Percentiles rank a stretch among this genome's conserved stretches.
phyloP scores from a whole-genome alignment of 1,140 invertebrate genomes.

The Drosophila lowei region DNA sequence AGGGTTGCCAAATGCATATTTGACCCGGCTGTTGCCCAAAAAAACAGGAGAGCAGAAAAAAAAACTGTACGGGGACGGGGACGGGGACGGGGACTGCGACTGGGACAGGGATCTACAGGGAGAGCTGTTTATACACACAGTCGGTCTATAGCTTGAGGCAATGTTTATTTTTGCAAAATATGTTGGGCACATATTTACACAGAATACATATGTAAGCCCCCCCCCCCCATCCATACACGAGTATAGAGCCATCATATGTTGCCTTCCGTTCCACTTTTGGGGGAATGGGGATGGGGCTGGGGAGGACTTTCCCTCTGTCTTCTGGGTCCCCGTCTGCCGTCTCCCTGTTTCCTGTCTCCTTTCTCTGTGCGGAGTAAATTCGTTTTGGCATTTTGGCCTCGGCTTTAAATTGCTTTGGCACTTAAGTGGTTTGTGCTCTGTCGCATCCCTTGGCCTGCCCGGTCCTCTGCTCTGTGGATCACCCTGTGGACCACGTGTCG shows the following conservation, averaged over 20 bases:
- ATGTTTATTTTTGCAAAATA: constrained; percentile 80
- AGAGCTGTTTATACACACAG: constrained; percentile 48
- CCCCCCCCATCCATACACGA: not conserved
- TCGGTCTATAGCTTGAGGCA: constrained; percentile 56
- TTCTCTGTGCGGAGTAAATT: constrained; percentile 32
- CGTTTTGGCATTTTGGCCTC: constrained; percentile 68
- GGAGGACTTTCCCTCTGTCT: constrained; percentile 13
- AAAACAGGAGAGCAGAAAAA: constrained; percentile 13
- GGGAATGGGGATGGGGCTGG: not conserved
- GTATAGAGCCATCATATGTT: constrained; percentile 31
- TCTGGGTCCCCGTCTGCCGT: not conserved
- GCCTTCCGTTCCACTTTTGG: constrained; percentile 8
- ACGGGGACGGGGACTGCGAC: constrained; percentile 24
- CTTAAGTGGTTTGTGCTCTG: constrained; percentile 73
- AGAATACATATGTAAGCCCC: constrained; percentile 71
- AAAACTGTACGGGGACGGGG: constrained; percentile 18
- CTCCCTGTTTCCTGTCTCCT: not conserved
- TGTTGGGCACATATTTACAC: constrained; percentile 76
- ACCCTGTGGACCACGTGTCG: constrained; percentile 64
- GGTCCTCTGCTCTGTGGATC: not conserved
- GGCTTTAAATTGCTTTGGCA: constrained; percentile 80
- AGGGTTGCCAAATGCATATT: constrained; percentile 46
- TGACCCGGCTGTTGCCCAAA: constrained; percentile 39
- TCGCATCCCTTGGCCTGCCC: constrained; percentile 29
- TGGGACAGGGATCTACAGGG: not conserved